Evolutionary conservation across 1,140 invertebrate species (phyloP).

Genomic region (Tetranychus urticae): DNA sequence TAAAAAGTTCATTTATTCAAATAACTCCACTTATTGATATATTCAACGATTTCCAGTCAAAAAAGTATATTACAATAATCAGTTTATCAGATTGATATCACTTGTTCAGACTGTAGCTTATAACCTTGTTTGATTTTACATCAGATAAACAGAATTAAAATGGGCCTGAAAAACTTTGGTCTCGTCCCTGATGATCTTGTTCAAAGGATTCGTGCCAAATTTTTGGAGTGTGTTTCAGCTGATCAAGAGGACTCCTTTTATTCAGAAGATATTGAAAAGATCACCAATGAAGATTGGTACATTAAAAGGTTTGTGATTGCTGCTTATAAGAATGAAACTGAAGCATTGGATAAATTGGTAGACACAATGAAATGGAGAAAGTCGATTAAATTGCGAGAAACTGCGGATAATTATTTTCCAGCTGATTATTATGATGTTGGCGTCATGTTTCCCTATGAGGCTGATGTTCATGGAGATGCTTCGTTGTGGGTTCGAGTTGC

Average conservation of each 20-base stretch:
- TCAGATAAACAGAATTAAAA: not conserved
- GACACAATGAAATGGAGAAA: conserved; percentile 10
- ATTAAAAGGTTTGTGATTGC: conserved; percentile 9
- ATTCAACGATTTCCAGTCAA: too few relatives aligned
- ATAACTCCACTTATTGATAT: too few relatives aligned
- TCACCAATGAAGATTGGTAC: conserved; percentile 10
- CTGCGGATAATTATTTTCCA: conserved; percentile 4
- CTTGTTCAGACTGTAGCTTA: too few relatives aligned
- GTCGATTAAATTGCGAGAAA: not conserved
- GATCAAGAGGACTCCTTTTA: conserved; percentile 1
- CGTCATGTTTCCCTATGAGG: not conserved
- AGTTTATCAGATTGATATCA: too few relatives aligned
- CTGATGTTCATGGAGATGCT: not conserved
- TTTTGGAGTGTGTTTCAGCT: not conserved
- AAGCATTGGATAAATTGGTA: conserved; percentile 3
- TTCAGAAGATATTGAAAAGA: conserved; percentile 9
- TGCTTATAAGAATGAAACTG: conserved; percentile 1
- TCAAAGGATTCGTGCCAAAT: not conserved
- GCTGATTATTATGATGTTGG: conserved; percentile 1
- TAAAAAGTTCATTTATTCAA: too few relatives aligned
- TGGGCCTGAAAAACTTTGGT: not conserved
- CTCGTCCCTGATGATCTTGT: not conserved
- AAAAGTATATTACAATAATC: too few relatives aligned
- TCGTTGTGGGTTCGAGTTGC: conserved; percentile 3
- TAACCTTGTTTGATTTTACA: too few relatives aligned